Percentiles rank a stretch among this genome's conserved stretches.
Conservation (phyloP, 2,113 vertebrate species). For the Ascaphus truei region DNA sequence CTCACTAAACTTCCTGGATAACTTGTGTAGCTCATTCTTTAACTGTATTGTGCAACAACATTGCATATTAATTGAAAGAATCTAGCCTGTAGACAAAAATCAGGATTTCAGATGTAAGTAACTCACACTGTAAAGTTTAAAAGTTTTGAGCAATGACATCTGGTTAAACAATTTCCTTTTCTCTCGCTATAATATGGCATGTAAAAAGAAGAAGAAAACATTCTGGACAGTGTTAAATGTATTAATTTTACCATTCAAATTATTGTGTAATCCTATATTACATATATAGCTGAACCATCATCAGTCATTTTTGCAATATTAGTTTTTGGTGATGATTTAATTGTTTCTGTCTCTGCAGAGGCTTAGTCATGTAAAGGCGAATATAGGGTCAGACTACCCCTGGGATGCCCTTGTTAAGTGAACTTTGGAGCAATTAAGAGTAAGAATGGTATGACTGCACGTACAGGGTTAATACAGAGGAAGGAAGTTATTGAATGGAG, state of each 20-base stretch:
- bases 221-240: not conserved
- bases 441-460: not conserved
- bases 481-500: not conserved
- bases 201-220: not conserved
- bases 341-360: not conserved
- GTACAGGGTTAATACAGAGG: not conserved
- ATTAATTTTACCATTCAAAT: not conserved
- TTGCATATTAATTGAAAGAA: too few relatives aligned
- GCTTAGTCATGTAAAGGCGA: not conserved
- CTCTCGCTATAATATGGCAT: not conserved
- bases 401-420: not conserved
- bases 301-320: not conserved
- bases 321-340: not conserved
- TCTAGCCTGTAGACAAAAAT: too few relatives aligned
- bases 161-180: not conserved
- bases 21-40: too few relatives aligned
- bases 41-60: too few relatives aligned
- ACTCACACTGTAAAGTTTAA: not conserved
- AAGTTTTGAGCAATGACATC: not conserved
- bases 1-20: too few relatives aligned
- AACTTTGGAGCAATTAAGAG: not conserved
- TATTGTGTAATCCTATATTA: not conserved
- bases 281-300: too few relatives aligned
- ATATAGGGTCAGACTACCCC: not conserved
- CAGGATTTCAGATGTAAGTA: not conserved